Evolutionary conservation across 2,888 invertebrate genomes (phyloP), one percentile per base, ranked within the genome.

Genomic region (Tiliacea aurago): DNA sequence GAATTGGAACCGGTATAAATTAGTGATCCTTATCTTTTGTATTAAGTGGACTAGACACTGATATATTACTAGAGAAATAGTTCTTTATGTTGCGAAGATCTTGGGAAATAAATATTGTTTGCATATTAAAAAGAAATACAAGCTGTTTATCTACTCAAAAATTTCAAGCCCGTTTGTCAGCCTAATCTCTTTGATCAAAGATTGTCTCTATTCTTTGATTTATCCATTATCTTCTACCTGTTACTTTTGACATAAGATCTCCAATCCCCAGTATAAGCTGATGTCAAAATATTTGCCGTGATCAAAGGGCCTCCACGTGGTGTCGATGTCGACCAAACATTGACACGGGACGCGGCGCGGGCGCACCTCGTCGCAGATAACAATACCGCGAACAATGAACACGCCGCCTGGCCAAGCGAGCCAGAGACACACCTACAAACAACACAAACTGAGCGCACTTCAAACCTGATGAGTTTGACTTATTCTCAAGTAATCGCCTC

Each of bases 351-450:
- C 49, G 20, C 87, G 68, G 65, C 75, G 73, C 79, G 72, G 61
- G 91, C 73, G 61, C 80, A 62, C 74, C 95, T 94, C 95, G 89
- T 94, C 94, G 72, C 87, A 89, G 94, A 93, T 93, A 93, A 93
- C 94, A 93, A 93, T 94, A 91, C 91, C 84, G 88, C 90, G 91
- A 93, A 93, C 92, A 92, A 91, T 89, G 87, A 85, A 67, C 86
- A 87, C 88, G 88, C 88, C 87, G 90, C 90, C 91, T 90, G 89
- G 84, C 76, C 82, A 66, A 63, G 49, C 84, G 80, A 73, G 56
- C 78, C 33, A 15, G 11, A 6, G 84, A 70, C 87, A 80, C 87
- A 78, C 85, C 87, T 84, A 84, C 80, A 73, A 67, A 81, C 76
- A 82, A 84, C 74, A 59, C 59, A 76, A 66, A 69, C 81, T 58